A percentile compares a stretch with the other conserved stretches of the same genome.
Evolutionary conservation across 2,113 vertebrate genomes (phyloP).

Genomic region (Clupea harengus): DNA sequence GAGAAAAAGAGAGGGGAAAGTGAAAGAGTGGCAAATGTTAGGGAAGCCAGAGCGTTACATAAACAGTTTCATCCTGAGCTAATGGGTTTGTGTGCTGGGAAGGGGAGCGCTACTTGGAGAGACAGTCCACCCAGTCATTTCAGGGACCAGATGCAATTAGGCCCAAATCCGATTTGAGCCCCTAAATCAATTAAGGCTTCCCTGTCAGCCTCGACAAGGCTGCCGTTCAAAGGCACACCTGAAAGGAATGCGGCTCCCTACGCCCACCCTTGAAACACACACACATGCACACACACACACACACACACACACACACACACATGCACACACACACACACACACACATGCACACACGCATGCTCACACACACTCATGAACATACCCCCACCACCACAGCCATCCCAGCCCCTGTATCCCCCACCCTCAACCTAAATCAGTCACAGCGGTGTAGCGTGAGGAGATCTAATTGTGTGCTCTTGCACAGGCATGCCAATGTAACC

Average conservation of each 20-base stretch:
- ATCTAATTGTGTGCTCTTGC: neutral
- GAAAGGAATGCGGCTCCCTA: slow-evolving; percentile 31
- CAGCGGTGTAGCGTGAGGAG: neutral
- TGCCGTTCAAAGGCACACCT: slow-evolving; percentile 61
- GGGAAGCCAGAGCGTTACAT: slow-evolving; percentile 37
- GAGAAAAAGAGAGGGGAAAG: neutral
- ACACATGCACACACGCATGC: neutral
- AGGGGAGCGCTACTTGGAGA: slow-evolving; percentile 20
- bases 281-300: neutral
- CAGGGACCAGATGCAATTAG: slow-evolving; percentile 60
- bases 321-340: neutral
- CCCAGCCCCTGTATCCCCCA: neutral
- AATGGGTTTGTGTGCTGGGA: slow-evolving; percentile 27
- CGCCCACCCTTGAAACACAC: neutral
- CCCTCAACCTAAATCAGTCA: neutral
- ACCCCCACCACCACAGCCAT: neutral
- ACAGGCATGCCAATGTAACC: neutral
- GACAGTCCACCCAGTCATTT: slow-evolving; percentile 31
- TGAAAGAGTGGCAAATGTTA: neutral
- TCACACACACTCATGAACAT: neutral
- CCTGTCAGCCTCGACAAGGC: slow-evolving; percentile 51
- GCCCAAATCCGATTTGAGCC: slow-evolving; percentile 64
- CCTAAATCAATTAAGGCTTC: slow-evolving; percentile 61
- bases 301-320: neutral
- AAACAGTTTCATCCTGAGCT: slow-evolving; percentile 41